Conservation (phyloP, 2,797 vertebrate genomes). For the Labroides dimidiatus region DNA sequence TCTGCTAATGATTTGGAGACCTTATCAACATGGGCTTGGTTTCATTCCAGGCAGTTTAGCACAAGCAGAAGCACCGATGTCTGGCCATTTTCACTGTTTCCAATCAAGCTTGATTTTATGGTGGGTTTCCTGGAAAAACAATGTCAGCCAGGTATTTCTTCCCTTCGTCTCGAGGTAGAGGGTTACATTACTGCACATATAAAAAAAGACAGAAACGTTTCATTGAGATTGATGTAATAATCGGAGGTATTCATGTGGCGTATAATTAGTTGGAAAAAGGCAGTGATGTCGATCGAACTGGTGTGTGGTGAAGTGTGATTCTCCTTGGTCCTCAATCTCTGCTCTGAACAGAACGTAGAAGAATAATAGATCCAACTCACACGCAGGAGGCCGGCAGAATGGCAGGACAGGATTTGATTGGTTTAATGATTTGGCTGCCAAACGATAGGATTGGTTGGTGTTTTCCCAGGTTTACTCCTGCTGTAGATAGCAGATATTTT, state of each 20-base stretch:
- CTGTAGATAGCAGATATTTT: too few relatives aligned
- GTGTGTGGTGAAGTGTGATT: not conserved
- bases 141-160: not conserved
- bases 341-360: slow-evolving; percentile 11
- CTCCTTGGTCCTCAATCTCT: not conserved
- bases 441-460: too few relatives aligned
- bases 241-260: slow-evolving; percentile 12
- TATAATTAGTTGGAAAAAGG: slow-evolving; percentile 12
- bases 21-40: slow-evolving; percentile 31
- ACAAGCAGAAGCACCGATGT: slow-evolving; percentile 13
- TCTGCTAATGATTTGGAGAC: slow-evolving; percentile 50
- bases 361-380: slow-evolving; percentile 26
- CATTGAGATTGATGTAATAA: slow-evolving; percentile 26
- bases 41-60: slow-evolving; percentile 35
- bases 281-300: slow-evolving; percentile 5
- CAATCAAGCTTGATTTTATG: slow-evolving; percentile 20
- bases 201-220: slow-evolving; percentile 16
- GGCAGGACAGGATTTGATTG: slow-evolving; percentile 40
- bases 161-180: not conserved
- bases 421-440: too few relatives aligned
- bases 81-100: slow-evolving; percentile 32
- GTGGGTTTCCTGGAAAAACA: slow-evolving; percentile 8
- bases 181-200: not conserved
- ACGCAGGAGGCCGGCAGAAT: slow-evolving; percentile 19
- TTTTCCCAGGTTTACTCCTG: too few relatives aligned